These are phyloP conservation scores for Mustela nigripes DNA, from an alignment of 2,113 vertebrate species.

Conservation along the genomic window DNA sequence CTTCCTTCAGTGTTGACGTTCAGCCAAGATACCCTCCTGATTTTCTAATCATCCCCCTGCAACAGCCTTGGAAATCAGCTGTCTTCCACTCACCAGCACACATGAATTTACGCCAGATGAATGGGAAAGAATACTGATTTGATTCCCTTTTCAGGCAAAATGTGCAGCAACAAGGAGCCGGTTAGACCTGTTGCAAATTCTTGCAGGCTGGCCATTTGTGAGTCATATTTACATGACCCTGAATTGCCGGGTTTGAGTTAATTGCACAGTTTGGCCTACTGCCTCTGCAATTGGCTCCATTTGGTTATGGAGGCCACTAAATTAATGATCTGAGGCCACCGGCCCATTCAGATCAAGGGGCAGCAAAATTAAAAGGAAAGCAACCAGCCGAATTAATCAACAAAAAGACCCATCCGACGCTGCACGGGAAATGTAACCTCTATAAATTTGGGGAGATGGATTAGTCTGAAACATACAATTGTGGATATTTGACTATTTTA, in stretches of 20 bases:
- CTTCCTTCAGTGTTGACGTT: slow-evolving; percentile 24
- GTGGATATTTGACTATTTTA: neutral
- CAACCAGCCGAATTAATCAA: neutral
- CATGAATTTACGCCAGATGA: neutral
- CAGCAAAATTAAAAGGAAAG: slow-evolving; percentile 15
- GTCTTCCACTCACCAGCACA: neutral
- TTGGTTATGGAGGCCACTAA: slow-evolving; percentile 8
- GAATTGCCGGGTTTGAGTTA: slow-evolving; percentile 30
- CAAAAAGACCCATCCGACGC: neutral
- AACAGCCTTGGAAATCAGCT: slow-evolving; percentile 19
- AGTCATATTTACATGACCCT: slow-evolving; percentile 29
- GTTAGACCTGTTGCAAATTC: slow-evolving; percentile 69
- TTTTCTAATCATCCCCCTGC: neutral
- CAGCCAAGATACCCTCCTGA: slow-evolving; percentile 37
- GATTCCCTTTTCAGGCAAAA: slow-evolving; percentile 50
- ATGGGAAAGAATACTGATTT: neutral
- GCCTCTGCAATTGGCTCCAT: slow-evolving; percentile 22
- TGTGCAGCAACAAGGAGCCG: neutral
- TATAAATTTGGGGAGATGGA: neutral
- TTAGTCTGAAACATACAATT: neutral
- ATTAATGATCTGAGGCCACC: slow-evolving; percentile 46
- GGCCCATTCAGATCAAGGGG: neutral
- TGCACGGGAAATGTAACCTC: neutral
- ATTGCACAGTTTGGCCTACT: slow-evolving; percentile 35
- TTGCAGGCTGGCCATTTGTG: slow-evolving; percentile 16